Percentiles rank a stretch among this genome's conserved stretches.
Conservation (phyloP, 2,113 vertebrate species). For the Bombycilla garrulus region DNA sequence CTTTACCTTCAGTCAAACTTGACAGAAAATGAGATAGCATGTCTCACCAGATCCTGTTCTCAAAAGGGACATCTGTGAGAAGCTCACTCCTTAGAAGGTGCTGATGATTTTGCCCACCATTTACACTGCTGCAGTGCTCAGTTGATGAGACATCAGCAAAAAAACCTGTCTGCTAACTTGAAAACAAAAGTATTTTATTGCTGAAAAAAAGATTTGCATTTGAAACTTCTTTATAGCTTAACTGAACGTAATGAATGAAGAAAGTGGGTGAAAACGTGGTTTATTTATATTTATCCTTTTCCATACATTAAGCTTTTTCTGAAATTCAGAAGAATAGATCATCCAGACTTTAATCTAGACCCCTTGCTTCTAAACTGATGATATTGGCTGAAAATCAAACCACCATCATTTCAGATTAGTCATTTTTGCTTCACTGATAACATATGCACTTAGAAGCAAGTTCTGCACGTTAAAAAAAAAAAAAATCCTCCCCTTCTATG, state of each 20-base stretch:
- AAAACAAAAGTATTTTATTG: background rate
- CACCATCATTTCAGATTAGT: background rate
- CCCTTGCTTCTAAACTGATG: background rate
- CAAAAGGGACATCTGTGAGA: background rate
- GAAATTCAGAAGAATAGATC: slow-evolving; percentile 34
- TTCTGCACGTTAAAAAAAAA: background rate
- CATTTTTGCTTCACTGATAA: slow-evolving; percentile 22
- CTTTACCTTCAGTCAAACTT: background rate
- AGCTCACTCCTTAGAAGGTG: background rate
- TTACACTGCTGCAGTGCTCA: background rate
- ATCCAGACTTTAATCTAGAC: background rate
- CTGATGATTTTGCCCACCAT: background rate
- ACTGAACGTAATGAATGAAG: background rate
- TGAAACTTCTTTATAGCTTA: background rate
- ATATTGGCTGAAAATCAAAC: slow-evolving; percentile 36
- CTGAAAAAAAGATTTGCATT: background rate
- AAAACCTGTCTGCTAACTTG: background rate
- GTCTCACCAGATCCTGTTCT: background rate
- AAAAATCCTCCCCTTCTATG: background rate
- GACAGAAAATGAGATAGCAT: background rate
- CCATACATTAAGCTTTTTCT: background rate
- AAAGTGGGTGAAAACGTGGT: background rate
- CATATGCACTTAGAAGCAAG: slow-evolving; percentile 25
- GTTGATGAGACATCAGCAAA: background rate
- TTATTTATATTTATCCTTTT: background rate